These are phyloP conservation scores for Channallabes apus DNA, from an alignment of 2,797 vertebrate species.

Conservation along the genomic window DNA sequence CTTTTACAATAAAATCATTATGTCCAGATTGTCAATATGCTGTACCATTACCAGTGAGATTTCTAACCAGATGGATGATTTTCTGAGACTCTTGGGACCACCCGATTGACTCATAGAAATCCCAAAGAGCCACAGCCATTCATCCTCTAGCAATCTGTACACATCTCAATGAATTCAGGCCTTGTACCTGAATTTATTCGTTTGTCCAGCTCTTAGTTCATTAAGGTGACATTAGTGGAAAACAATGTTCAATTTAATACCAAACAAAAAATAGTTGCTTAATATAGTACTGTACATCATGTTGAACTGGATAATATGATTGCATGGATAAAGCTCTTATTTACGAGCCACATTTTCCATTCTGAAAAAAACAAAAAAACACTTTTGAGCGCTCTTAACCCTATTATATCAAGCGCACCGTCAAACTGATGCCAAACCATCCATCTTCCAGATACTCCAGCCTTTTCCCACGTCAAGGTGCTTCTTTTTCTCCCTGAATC, in stretches of 20 bases:
- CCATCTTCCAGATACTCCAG: conserved; percentile 38
- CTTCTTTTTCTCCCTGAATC: conserved; percentile 46
- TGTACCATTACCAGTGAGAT: conserved; percentile 50
- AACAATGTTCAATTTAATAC: background rate
- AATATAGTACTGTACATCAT: background rate
- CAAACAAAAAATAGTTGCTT: background rate
- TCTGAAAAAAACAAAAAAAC: background rate
- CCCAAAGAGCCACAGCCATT: conserved; percentile 45
- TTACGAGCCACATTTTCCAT: background rate
- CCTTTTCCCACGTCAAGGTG: conserved; percentile 31
- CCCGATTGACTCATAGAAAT: conserved; percentile 49
- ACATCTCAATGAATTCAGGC: conserved; percentile 45
- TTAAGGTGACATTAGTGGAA: background rate
- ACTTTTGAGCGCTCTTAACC: conserved; percentile 16
- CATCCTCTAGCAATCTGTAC: conserved; percentile 46
- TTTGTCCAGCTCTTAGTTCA: background rate
- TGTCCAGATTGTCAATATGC: conserved; percentile 56
- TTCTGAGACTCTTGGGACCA: conserved; percentile 45
- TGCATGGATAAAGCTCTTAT: background rate
- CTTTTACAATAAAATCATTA: conserved; percentile 61
- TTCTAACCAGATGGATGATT: conserved; percentile 54
- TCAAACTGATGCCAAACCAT: conserved; percentile 40
- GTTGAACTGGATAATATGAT: background rate
- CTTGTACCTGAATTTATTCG: conserved; percentile 13
- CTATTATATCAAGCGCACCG: conserved; percentile 16